Evolutionary conservation across 2,888 invertebrate genomes (phyloP).

Genomic region (Allophyes oxyacanthae): DNA sequence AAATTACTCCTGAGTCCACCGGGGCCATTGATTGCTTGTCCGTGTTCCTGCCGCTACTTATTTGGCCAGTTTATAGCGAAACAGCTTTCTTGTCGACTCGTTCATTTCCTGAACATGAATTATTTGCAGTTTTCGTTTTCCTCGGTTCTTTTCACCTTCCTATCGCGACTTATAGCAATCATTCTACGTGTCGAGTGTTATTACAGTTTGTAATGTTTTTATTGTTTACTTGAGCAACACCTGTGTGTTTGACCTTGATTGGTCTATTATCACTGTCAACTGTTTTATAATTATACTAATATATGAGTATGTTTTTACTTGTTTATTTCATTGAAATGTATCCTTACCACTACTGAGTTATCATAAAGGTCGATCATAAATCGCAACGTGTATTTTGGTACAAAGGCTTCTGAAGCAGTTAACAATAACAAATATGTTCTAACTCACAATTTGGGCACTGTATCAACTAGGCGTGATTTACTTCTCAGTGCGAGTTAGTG

Average conservation of each 20-base stretch:
- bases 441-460: not conserved
- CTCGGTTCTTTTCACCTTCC: conserved; percentile 43
- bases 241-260: conserved; percentile 7
- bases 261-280: conserved; percentile 12
- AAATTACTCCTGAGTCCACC: conserved; percentile 51
- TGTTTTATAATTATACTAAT: not conserved
- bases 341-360: not conserved
- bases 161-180: conserved; percentile 17
- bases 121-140: conserved; percentile 58
- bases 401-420: conserved; percentile 1
- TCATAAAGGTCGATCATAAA: not conserved
- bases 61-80: conserved; percentile 58
- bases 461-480: conserved; percentile 7
- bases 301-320: not conserved
- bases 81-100: conserved; percentile 60
- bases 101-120: conserved; percentile 56
- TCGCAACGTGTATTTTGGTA: conserved; percentile 4
- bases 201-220: conserved; percentile 16
- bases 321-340: conserved; percentile 2
- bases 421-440: conserved; percentile 6
- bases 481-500: conserved; percentile 5
- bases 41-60: conserved; percentile 54
- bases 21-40: conserved; percentile 50
- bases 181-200: conserved; percentile 21
- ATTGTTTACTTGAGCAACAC: conserved; percentile 4